Base-by-base conservation (phyloP, 2,113 vertebrate genomes). In the Corvus hawaiiensis region DNA sequence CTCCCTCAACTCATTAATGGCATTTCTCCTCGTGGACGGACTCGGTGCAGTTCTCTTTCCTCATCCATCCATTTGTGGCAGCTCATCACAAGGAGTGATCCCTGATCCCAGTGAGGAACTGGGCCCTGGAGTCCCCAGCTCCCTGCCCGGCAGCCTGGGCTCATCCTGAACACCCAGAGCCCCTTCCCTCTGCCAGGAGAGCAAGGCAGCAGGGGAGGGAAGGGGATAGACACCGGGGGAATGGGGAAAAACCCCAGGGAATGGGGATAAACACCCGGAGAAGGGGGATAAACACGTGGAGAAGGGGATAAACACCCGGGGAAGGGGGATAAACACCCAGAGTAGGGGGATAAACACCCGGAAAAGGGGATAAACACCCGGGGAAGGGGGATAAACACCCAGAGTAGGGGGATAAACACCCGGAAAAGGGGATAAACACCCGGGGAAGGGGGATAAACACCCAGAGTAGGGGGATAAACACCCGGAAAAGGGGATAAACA, bases 91-190 rank as follows among this genome's bases (percentile, higher is more conserved):
- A 58, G 2, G 3, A 33, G 35, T 1, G 15, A 61, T 12, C 17
- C 72, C 37, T 8, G 35, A 24, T 22, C 15, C 20, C 43, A 43
- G 46, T 6, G 20, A 35, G 30, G 43, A n/a, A 27, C 54, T 3
- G 0, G 11, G 14, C 13, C 41, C 13, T 2, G 6, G 10, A 44
- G 28, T 43, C 21, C 32, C 2, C 2, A 16, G 52, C 22, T 23
- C 43, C 7, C 37, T 30, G 14, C 59, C 41, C 7, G 3, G 30
- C 44, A 23, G 12, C 8, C 5, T 2, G 13, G 7, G 62, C 32
- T 6, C 7, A 56, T 11, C 22, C 76, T 15, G 24, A 3, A 6
- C 37, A 18, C 35, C 49, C 52, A 24, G 27, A 59, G 68, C 33
- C 18, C 43, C 44, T 24, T 33, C 44, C 52, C 52, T 66, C 19